Conservation (phyloP, 2,797 vertebrate genomes). For the Eulemur coronatus region DNA sequence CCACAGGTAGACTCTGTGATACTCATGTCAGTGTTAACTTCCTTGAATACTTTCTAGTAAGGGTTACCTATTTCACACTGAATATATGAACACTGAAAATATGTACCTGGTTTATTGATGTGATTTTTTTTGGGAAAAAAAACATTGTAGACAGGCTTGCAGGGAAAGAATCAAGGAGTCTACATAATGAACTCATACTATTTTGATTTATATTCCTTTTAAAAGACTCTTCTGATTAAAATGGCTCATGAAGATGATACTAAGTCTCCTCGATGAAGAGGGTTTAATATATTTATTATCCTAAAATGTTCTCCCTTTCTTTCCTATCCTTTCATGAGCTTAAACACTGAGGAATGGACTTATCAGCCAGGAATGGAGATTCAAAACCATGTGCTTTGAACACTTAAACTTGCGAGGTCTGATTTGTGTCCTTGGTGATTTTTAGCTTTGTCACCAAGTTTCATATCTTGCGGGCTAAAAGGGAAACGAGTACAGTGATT, state of each 20-base stretch:
- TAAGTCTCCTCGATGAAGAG: background rate
- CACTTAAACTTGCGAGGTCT: background rate
- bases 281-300: background rate
- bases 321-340: background rate
- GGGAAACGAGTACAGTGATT: constrained; percentile 63
- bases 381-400: background rate
- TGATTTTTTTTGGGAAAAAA: background rate
- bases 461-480: background rate
- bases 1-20: background rate
- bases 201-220: constrained; percentile 51
- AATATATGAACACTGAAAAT: background rate
- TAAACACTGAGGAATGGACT: constrained; percentile 47
- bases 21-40: background rate
- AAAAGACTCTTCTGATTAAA: constrained; percentile 37
- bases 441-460: background rate
- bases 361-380: constrained; percentile 45
- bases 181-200: background rate
- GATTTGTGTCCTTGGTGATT: background rate
- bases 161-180: constrained; percentile 11
- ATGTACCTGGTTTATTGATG: background rate
- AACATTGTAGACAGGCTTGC: background rate
- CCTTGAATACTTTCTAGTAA: background rate
- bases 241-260: background rate
- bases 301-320: background rate
- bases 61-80: background rate